Evolutionary conservation across 2,797 vertebrate genomes (phyloP), one percentile per base, ranked within the genome.

Genomic region (Phrynocephalus forsythii): DNA sequence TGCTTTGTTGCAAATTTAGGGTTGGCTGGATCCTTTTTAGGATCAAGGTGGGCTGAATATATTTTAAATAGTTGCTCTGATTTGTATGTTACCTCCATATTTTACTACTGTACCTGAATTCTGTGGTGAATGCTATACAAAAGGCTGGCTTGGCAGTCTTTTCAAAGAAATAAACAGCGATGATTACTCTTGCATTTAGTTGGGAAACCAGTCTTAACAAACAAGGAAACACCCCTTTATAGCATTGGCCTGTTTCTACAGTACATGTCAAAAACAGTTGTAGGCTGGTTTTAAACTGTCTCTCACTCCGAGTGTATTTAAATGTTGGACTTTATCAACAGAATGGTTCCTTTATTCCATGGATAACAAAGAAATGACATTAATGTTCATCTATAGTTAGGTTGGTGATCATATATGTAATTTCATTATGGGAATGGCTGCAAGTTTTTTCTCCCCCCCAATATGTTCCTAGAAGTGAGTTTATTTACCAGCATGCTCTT

Each of bases 221-320:
- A 50, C 50, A 18, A 50, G 44, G 63, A 66, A 30, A 26, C 5
- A 30, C 50, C 4, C 5, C 11, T 28, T 68, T n/a, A n/a, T 11
- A 24, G 33, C 33, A 8, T 28, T 26, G 11, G 15, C 33, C 63
- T 20, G n/a, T 73, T 71, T 18, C 28, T 68, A 52, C 9, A 18
- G 5, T 6, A 81, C 16, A 63, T n/a, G 3, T 48, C 82, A 82
- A 85, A 63, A 83, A 87, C 56, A 9, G 8, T 76, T 48, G 84
- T 85, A 67, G 93, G 90, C 89, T 89, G 1, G 6, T 87, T 93
- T 93, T 88, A 90, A 91, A 91, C 87, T 88, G 24, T 26, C n/a
- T 80, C 3, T 33, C 24, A 22, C n/a, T 24, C 44, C 52, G 20
- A 50, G 73, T 91, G 86, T 91, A 88, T 86, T 90, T 90, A 94